Conservation (phyloP, 2,113 vertebrate genomes). For the Oncorhynchus kisutch region DNA sequence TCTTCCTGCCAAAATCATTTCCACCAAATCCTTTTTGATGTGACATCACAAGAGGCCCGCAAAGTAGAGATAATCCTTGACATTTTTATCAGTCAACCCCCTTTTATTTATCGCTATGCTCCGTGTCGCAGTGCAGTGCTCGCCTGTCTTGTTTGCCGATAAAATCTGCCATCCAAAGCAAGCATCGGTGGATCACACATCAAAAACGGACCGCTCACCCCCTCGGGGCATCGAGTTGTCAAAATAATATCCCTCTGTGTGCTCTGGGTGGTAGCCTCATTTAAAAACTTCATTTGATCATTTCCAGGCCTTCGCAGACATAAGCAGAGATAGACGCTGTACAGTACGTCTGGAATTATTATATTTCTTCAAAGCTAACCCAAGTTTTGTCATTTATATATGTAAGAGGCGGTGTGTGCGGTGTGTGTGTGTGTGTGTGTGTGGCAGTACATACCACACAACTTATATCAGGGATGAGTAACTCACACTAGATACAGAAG, state of each 20-base stretch:
- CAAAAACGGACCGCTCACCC: constrained; percentile 67
- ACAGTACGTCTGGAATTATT: too few relatives aligned
- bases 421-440: constrained; percentile 7
- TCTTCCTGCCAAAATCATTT: constrained; percentile 69
- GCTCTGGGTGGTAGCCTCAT: constrained; percentile 67
- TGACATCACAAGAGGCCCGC: constrained; percentile 64
- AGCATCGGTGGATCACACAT: constrained; percentile 73
- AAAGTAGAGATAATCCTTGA: constrained; percentile 76
- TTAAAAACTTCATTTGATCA: constrained; percentile 66
- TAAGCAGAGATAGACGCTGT: neutral
- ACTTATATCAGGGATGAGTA: neutral
- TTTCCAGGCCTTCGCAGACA: constrained; percentile 14
- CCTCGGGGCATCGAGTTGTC: constrained; percentile 67
- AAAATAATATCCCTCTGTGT: constrained; percentile 65
- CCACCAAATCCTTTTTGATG: constrained; percentile 73
- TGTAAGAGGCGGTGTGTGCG: neutral
- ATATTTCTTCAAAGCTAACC: too few relatives aligned
- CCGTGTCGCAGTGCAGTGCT: constrained; percentile 27
- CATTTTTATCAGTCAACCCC: constrained; percentile 71
- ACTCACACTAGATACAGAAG: neutral
- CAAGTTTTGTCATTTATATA: too few relatives aligned
- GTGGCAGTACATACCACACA: neutral
- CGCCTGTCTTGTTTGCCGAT: constrained; percentile 70
- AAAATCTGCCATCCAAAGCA: constrained; percentile 72
- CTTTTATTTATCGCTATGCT: constrained; percentile 68